phyloP scores from a whole-genome alignment of 2,888 invertebrate species.

The Coelinius sp. region DNA sequence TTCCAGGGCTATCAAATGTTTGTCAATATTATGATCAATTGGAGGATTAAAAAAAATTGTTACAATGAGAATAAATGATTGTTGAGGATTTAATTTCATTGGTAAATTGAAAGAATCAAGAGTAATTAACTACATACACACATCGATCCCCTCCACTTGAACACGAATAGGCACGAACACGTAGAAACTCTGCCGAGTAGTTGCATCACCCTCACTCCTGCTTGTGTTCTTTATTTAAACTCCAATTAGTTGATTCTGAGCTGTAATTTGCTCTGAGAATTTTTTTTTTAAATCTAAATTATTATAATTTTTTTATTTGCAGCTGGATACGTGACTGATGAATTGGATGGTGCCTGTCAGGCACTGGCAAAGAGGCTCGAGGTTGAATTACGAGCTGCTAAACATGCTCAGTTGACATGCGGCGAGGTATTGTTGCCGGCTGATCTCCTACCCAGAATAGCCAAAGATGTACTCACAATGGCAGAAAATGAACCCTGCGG shows the following conservation, averaged over 20 bases:
- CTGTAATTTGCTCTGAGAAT: background rate
- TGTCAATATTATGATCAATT: background rate
- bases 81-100: background rate
- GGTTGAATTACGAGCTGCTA: slow-evolving; percentile 84
- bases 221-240: background rate
- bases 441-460: slow-evolving; percentile 84
- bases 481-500: slow-evolving; percentile 94
- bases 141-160: background rate
- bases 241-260: background rate
- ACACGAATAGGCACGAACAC: background rate
- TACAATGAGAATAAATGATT: no score
- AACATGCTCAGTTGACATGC: slow-evolving; percentile 84
- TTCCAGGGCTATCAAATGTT: slow-evolving; percentile 21
- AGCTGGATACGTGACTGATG: slow-evolving; percentile 70
- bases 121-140: background rate
- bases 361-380: slow-evolving; percentile 84
- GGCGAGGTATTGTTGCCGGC: slow-evolving; percentile 90
- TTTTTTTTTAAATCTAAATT: no score
- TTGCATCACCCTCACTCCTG: slow-evolving; percentile 26
- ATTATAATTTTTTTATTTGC: slow-evolving; percentile 54
- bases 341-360: slow-evolving; percentile 75
- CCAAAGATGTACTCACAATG: slow-evolving; percentile 84
- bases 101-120: background rate
- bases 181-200: slow-evolving; percentile 23
- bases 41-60: background rate